phyloP scores from a whole-genome alignment of 1,140 invertebrate genomes.

The Pseudomyrmex cubaensis region DNA sequence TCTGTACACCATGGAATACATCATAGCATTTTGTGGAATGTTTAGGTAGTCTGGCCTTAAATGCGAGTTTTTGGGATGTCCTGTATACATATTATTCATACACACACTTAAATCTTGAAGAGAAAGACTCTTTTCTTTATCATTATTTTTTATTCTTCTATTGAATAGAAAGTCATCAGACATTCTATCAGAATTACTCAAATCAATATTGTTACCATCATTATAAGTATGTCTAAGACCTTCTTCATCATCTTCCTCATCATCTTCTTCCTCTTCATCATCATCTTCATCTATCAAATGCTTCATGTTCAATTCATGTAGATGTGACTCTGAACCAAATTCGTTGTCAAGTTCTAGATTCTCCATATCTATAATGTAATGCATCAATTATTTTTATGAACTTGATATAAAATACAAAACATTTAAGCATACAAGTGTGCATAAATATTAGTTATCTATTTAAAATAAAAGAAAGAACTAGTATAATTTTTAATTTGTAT shows the following conservation, averaged over 20 bases:
- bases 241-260: conserved; percentile 69
- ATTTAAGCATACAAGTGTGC: neutral
- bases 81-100: conserved; percentile 5
- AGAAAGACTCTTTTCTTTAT: conserved; percentile 80
- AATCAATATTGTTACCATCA: conserved; percentile 70
- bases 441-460: neutral
- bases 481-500: neutral
- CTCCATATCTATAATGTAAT: conserved; percentile 63
- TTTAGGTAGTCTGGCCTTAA: conserved; percentile 43
- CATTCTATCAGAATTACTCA: conserved; percentile 73
- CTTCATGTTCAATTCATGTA: conserved; percentile 14
- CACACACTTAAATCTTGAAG: conserved; percentile 78
- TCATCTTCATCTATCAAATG: conserved; percentile 45
- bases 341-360: conserved; percentile 68
- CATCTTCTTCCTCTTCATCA: conserved; percentile 43
- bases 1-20: conserved; percentile 36
- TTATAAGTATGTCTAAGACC: conserved; percentile 51
- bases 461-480: neutral
- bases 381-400: neutral
- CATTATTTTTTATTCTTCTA: conserved; percentile 71
- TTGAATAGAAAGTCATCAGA: conserved; percentile 79
- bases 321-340: neutral
- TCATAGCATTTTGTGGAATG: conserved; percentile 8
- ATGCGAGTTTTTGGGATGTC: conserved; percentile 33
- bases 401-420: neutral